Base-by-base conservation (phyloP, 2,113 vertebrate genomes). In the Machaerirhynchus nigripectus region DNA sequence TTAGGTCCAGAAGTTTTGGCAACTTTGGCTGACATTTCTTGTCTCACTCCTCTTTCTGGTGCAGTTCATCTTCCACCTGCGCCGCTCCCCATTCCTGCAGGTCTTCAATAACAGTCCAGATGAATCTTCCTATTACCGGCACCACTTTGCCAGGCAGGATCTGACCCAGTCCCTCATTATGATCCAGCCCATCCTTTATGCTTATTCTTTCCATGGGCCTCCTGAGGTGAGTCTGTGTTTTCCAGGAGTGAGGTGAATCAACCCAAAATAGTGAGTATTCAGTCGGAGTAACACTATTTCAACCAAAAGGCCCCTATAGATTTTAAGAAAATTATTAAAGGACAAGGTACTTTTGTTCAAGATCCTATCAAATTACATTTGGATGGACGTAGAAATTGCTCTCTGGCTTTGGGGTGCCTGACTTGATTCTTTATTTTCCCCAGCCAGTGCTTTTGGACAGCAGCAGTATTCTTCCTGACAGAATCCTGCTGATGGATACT, bases 101-200 rank as follows among this genome's bases (percentile, higher is more conserved):
- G 99, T 99, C 71, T 99, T 99, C 94, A 99, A 99, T 97, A 99
- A 99, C 97, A 99, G 99, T 68, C 99, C 99, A 1, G 99, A 99
- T 40, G 99, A 99, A 90, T 99, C 99, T 0, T 99, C 99, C 2
- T 99, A 99, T 57, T 99, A 99, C 89, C 98, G 99, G 42, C 99
- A 99, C 96, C 99, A 99, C 90, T 99, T 99, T 94, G 98, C 99
- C 88, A 98, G 99, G 68, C 99, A 99, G 97, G 99, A 99, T 93
- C 98, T 99, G 84, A 99, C 99, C 20, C 99, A 99, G 97, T 99
- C 99, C 28, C 99, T 99, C 76, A 99, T 99, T 92, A 99, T 99
- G 99, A 97, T 99, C 94, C 99, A 99, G 97, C 99, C 99, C 87
- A 99, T 99, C 92, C 99, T 99, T 84, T 99, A 99, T 95, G 99